phyloP scores from a whole-genome alignment of 2,113 vertebrate genomes.

The Ptychochromis oligacanthus region DNA sequence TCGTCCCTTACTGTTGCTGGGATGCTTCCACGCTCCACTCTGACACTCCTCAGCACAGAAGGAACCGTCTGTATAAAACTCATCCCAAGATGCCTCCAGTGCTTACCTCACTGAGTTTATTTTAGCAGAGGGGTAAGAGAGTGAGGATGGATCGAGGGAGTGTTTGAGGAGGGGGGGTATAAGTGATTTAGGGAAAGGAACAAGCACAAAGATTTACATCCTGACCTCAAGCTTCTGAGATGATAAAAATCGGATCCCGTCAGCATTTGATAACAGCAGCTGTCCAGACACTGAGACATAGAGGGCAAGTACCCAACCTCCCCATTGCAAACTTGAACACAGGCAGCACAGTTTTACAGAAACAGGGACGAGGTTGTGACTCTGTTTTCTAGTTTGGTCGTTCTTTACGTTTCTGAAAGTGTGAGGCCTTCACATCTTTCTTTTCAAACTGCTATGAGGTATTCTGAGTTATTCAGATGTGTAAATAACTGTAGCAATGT shows the following conservation, averaged over 20 bases:
- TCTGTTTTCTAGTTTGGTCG: constrained; percentile 22
- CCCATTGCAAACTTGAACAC: constrained; percentile 11
- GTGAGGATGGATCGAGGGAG: constrained; percentile 53
- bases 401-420: constrained; percentile 19
- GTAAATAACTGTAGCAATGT: not conserved
- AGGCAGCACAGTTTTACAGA: not conserved
- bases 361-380: constrained; percentile 17
- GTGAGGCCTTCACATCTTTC: constrained; percentile 6
- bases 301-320: constrained; percentile 23
- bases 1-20: constrained; percentile 30
- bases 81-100: constrained; percentile 56
- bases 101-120: constrained; percentile 80
- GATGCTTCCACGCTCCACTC: constrained; percentile 48
- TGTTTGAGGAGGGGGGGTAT: constrained; percentile 37
- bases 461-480: not conserved
- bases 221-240: constrained; percentile 55
- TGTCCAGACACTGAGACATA: constrained; percentile 32
- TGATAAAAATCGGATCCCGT: constrained; percentile 77
- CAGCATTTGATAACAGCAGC: constrained; percentile 47
- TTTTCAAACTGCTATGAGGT: not conserved
- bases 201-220: constrained; percentile 69
- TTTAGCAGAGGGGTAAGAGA: constrained; percentile 71
- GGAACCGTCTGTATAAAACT: constrained; percentile 62
- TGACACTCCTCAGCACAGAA: constrained; percentile 44
- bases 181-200: constrained; percentile 43